phyloP scores from a whole-genome alignment of 35 echinoderm and acorn worm species.

The Chiridota heheva region DNA sequence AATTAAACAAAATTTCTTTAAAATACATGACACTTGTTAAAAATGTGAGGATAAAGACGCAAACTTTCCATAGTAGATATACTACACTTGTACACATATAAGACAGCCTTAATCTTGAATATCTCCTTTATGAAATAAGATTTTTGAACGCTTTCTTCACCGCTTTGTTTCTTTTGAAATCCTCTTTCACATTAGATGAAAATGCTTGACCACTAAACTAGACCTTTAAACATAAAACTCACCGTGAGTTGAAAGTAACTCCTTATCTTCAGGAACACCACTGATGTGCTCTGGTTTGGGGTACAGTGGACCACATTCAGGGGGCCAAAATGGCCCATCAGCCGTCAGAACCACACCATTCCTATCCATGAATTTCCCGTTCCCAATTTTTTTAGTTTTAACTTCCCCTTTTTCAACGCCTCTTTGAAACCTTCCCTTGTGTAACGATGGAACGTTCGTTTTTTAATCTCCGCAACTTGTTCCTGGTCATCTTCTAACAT shows the following conservation, averaged over 20 bases:
- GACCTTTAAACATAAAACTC: too few species aligned
- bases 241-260: conserved; percentile 77
- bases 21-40: too few species aligned
- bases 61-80: too few species aligned
- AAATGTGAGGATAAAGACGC: too few species aligned
- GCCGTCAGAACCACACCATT: conserved; percentile 82
- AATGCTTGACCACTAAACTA: too few species aligned
- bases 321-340: conserved; percentile 98
- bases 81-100: too few species aligned
- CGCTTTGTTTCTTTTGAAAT: too few species aligned
- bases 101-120: too few species aligned
- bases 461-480: conserved; percentile 47
- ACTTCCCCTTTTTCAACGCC: conserved; percentile 68
- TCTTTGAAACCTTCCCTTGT: conserved; percentile 76
- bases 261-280: conserved; percentile 42
- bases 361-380: conserved; percentile 77
- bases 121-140: too few species aligned
- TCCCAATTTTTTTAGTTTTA: conserved; percentile 77
- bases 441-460: conserved; percentile 75
- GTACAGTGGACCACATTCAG: conserved; percentile 85
- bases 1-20: too few species aligned
- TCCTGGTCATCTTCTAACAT: conserved; percentile 31
- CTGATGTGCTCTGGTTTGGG: conserved; percentile 84
- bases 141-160: too few species aligned
- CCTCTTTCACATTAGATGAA: too few species aligned